Evolutionary conservation across 2,113 vertebrate genomes (phyloP).

Genomic region (Poeciliopsis turrubarensis): DNA sequence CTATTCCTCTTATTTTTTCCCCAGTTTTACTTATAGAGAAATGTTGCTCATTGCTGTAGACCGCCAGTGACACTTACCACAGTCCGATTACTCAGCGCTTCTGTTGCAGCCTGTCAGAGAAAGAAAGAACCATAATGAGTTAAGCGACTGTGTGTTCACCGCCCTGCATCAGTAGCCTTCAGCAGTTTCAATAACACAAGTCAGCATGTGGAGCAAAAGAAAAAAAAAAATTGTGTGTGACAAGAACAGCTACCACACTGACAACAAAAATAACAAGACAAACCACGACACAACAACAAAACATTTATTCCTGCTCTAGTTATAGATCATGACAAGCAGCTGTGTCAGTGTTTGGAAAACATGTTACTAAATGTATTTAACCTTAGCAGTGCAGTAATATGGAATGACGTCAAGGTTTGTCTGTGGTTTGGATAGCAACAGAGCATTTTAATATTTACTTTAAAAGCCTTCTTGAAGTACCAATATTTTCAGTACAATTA

Average conservation of each 20-base stretch:
- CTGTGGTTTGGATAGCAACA: neutral
- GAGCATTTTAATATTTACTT: neutral
- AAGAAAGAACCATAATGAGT: constrained; percentile 48
- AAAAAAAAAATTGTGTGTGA: constrained; percentile 30
- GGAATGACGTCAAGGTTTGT: constrained; percentile 16
- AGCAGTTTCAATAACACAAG: constrained; percentile 65
- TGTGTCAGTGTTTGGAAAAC: constrained; percentile 23
- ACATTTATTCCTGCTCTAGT: constrained; percentile 35
- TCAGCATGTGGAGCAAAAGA: constrained; percentile 30
- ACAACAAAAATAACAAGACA: constrained; percentile 48
- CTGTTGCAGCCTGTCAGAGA: constrained; percentile 53
- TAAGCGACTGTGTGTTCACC: constrained; percentile 39
- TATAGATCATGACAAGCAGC: constrained; percentile 41
- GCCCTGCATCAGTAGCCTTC: constrained; percentile 64
- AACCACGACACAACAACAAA: constrained; percentile 49
- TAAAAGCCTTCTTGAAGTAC: neutral
- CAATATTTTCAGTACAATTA: neutral
- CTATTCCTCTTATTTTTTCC: constrained; percentile 17
- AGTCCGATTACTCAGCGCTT: constrained; percentile 72
- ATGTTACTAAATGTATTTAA: constrained; percentile 25
- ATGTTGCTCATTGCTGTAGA: constrained; percentile 30
- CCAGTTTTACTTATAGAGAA: constrained; percentile 26
- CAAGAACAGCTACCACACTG: constrained; percentile 32
- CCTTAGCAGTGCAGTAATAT: constrained; percentile 4
- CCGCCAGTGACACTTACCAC: constrained; percentile 51